Percentiles rank a stretch among this genome's conserved stretches.
Conservation (phyloP, 2,888 invertebrate species). For the Drosophila atroscutellata region DNA sequence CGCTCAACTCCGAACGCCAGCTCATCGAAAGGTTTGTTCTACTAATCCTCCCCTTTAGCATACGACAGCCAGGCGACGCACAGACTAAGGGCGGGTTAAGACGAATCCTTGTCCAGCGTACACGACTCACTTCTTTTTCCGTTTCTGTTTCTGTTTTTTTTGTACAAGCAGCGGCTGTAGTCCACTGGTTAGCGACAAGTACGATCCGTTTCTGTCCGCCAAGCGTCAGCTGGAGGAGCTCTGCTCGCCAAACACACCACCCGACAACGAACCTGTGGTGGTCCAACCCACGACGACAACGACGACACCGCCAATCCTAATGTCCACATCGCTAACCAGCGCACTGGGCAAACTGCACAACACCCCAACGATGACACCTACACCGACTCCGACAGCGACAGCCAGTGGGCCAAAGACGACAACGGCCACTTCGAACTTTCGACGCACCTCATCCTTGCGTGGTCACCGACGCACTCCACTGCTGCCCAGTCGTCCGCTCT, state of each 20-base stretch:
- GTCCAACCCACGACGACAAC: slow-evolving; percentile 38
- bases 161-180: slow-evolving; percentile 56
- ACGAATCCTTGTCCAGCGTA: neutral
- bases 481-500: slow-evolving; percentile 80
- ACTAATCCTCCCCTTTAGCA: neutral
- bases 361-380: slow-evolving; percentile 2
- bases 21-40: slow-evolving; percentile 73
- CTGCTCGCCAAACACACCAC: slow-evolving; percentile 87
- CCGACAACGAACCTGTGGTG: slow-evolving; percentile 54
- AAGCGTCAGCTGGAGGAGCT: slow-evolving; percentile 93
- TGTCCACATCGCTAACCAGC: slow-evolving; percentile 76
- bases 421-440: slow-evolving; percentile 78
- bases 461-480: slow-evolving; percentile 83
- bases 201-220: slow-evolving; percentile 92
- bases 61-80: slow-evolving; percentile 66
- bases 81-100: slow-evolving; percentile 28
- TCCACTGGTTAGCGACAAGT: slow-evolving; percentile 84
- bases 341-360: slow-evolving; percentile 29
- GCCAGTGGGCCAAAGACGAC: slow-evolving; percentile 28
- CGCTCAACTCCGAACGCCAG: slow-evolving; percentile 1
- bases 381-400: slow-evolving; percentile 34
- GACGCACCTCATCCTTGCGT: slow-evolving; percentile 83
- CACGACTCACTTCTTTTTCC: neutral
- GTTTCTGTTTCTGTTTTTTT: slow-evolving; percentile 4
- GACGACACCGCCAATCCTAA: slow-evolving; percentile 17